These are phyloP conservation scores for Himalopsyche phryganea DNA, from an alignment of 1,140 invertebrate species.

Conservation along the genomic window DNA sequence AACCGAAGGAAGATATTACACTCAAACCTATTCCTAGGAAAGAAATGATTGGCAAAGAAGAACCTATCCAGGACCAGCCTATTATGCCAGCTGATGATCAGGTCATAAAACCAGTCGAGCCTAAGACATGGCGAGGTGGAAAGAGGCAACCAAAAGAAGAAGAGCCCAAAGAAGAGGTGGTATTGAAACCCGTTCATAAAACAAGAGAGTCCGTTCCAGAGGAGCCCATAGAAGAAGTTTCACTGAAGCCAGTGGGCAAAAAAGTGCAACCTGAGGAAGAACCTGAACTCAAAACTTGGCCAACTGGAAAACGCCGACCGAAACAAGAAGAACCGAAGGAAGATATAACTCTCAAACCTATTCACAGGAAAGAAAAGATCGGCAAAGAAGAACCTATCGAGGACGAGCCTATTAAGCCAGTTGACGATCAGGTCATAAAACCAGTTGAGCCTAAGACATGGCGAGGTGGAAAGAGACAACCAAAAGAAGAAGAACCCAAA, in stretches of 20 bases:
- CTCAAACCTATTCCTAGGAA: constrained; percentile 35
- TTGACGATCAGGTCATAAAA: constrained; percentile 39
- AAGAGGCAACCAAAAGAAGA: constrained; percentile 42
- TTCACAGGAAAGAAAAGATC: constrained; percentile 40
- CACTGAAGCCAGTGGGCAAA: constrained; percentile 45
- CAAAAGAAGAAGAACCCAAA: constrained; percentile 41
- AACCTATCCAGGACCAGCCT: constrained; percentile 1
- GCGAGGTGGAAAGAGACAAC: constrained; percentile 42
- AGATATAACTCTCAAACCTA: constrained; percentile 49
- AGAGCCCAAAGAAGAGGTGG: constrained; percentile 37
- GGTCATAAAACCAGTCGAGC: constrained; percentile 32
- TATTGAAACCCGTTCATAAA: constrained; percentile 42
- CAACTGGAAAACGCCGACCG: constrained; percentile 43
- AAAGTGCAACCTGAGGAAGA: constrained; percentile 36
- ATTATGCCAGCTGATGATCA: constrained; percentile 4
- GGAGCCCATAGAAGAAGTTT: constrained; percentile 37
- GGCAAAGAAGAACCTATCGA: constrained; percentile 36
- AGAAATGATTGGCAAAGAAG: constrained; percentile 24
- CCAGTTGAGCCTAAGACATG: constrained; percentile 39
- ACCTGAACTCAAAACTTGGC: constrained; percentile 44
- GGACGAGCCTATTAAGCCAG: constrained; percentile 42
- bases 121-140: constrained; percentile 44
- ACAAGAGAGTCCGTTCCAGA: constrained; percentile 44
- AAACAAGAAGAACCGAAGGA: constrained; percentile 42
- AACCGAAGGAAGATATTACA: constrained; percentile 43